Percentiles rank a stretch among this genome's conserved stretches.
Evolutionary conservation across 2,113 vertebrate species (phyloP).

Genomic region (Gnathonemus echidnorhynchus): DNA sequence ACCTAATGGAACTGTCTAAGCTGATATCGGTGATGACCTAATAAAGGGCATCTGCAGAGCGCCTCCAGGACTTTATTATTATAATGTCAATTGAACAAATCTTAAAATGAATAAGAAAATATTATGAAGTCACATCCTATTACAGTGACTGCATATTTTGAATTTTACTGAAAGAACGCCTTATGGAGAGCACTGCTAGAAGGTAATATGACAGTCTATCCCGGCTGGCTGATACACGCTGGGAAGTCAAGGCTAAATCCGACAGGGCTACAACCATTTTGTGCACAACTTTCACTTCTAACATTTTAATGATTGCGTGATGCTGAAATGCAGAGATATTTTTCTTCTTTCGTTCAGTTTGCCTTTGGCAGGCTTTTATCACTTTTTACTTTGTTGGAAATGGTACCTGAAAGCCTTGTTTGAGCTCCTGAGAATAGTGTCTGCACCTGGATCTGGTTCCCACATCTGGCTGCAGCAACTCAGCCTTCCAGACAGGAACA

Average conservation of each 20-base stretch:
- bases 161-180: background rate
- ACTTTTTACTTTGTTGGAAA: background rate
- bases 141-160: background rate
- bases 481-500: background rate
- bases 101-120: slow-evolving; percentile 5
- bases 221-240: background rate
- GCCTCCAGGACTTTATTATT: background rate
- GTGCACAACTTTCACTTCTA: background rate
- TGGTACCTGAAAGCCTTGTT: background rate
- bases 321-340: background rate
- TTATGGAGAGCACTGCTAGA: background rate
- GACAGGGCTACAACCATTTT: background rate
- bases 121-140: background rate
- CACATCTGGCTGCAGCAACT: background rate
- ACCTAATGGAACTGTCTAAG: background rate
- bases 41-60: background rate
- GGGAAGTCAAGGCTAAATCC: background rate
- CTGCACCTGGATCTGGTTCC: background rate
- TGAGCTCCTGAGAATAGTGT: background rate
- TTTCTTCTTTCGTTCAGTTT: background rate
- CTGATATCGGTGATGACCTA: background rate
- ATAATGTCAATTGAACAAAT: background rate
- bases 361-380: background rate
- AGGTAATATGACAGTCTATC: background rate
- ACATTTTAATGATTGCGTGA: background rate